phyloP scores from a whole-genome alignment of 2,888 invertebrate species.

The Dione juno region DNA sequence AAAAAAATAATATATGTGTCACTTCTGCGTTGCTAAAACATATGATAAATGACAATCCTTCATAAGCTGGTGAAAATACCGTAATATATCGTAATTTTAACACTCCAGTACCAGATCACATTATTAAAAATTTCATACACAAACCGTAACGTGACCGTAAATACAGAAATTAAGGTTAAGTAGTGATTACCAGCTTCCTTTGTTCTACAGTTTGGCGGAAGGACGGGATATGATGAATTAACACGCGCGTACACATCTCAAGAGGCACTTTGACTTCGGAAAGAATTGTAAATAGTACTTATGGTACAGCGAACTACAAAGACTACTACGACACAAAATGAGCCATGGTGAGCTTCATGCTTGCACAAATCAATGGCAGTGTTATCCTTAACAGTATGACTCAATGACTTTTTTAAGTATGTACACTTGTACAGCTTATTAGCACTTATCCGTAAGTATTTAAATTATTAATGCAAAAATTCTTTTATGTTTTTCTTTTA shows the following conservation, averaged over 20 bases:
- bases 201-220: slow-evolving; percentile 65
- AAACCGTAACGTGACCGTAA: slow-evolving; percentile 53
- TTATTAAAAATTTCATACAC: slow-evolving; percentile 22
- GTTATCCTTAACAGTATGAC: too few species aligned
- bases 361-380: too few species aligned
- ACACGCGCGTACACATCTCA: slow-evolving; percentile 26
- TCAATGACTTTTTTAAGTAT: too few species aligned
- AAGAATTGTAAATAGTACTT: background rate
- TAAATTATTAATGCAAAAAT: too few species aligned
- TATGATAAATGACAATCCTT: background rate
- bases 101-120: background rate
- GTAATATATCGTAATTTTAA: background rate
- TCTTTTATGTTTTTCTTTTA: too few species aligned
- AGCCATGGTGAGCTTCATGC: background rate
- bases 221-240: slow-evolving; percentile 57
- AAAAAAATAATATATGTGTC: background rate
- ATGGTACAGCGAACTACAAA: background rate
- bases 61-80: background rate
- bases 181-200: slow-evolving; percentile 72
- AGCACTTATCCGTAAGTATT: too few species aligned
- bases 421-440: too few species aligned
- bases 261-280: slow-evolving; percentile 15
- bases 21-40: background rate
- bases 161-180: slow-evolving; percentile 81
- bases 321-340: background rate